These are phyloP conservation scores for Engraulis encrasicolus DNA, from an alignment of 2,113 vertebrate species.

Conservation along the genomic window DNA sequence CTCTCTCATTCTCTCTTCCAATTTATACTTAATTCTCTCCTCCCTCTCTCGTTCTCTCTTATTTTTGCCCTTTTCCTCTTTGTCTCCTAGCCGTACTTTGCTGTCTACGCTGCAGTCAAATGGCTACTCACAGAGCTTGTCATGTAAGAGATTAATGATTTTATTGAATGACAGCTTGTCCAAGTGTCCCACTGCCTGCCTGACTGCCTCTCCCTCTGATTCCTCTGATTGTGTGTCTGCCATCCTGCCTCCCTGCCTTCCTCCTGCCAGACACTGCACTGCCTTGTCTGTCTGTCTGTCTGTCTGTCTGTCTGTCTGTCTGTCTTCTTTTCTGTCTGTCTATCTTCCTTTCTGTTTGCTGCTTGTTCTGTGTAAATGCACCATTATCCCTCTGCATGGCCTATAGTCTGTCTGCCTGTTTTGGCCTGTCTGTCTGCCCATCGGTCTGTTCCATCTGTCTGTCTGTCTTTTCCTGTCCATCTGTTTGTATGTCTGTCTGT, in stretches of 20 bases:
- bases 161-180: neutral
- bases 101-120: conserved; percentile 88
- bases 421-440: neutral
- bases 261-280: no score
- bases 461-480: neutral
- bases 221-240: neutral
- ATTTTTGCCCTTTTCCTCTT: neutral
- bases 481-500: no score
- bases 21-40: no score
- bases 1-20: neutral
- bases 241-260: neutral
- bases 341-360: no score
- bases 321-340: neutral
- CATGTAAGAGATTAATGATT: conserved; percentile 85
- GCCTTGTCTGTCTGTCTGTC: neutral
- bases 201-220: neutral
- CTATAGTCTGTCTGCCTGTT: neutral
- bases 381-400: neutral
- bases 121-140: conserved; percentile 96
- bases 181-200: neutral
- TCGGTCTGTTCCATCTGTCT: neutral
- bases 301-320: neutral
- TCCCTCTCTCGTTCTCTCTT: neutral
- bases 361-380: no score
- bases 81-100: conserved; percentile 86